These are phyloP conservation scores for Trinectes maculatus DNA, from an alignment of 2,113 vertebrate species.

Conservation along the genomic window DNA sequence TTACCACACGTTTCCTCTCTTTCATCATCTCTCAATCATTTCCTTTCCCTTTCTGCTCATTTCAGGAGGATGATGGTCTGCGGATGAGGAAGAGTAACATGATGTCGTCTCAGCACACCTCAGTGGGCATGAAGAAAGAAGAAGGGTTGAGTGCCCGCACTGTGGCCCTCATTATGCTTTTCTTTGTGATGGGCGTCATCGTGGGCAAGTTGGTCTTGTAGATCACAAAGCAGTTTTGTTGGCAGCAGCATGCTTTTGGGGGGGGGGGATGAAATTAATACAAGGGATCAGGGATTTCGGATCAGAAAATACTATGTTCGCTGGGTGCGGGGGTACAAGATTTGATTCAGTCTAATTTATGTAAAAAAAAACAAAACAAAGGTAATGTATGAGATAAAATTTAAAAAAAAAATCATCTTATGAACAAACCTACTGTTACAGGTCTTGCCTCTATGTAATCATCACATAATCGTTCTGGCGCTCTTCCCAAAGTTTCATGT, in stretches of 20 bases:
- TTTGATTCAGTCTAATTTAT: constrained; percentile 89
- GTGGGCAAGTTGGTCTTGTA: constrained; percentile 98
- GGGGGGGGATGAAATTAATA: constrained; percentile 67
- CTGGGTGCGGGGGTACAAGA: constrained; percentile 77
- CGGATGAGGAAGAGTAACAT: constrained; percentile 90
- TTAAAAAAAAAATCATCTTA: constrained; percentile 75
- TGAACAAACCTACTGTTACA: constrained; percentile 86
- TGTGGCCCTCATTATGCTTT: constrained; percentile 90
- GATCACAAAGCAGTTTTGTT: constrained; percentile 60
- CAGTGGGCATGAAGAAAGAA: constrained; percentile 84
- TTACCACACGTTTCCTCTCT: constrained; percentile 14
- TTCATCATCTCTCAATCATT: constrained; percentile 6
- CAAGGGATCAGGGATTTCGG: constrained; percentile 79
- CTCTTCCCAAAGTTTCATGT: constrained; percentile 77
- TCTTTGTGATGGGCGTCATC: constrained; percentile 95
- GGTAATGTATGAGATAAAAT: constrained; percentile 63
- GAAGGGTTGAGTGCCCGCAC: constrained; percentile 90
- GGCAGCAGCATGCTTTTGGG: constrained; percentile 83
- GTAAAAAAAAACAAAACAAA: constrained; percentile 73
- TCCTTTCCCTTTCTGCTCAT: constrained; percentile 1
- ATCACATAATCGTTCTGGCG: constrained; percentile 72
- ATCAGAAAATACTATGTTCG: constrained; percentile 84
- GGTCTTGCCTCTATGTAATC: constrained; percentile 91
- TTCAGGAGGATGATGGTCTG: constrained; percentile 93
- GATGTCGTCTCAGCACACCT: constrained; percentile 86